Conservation (phyloP, 1,140 invertebrate genomes). For the Carposina sasakii region DNA sequence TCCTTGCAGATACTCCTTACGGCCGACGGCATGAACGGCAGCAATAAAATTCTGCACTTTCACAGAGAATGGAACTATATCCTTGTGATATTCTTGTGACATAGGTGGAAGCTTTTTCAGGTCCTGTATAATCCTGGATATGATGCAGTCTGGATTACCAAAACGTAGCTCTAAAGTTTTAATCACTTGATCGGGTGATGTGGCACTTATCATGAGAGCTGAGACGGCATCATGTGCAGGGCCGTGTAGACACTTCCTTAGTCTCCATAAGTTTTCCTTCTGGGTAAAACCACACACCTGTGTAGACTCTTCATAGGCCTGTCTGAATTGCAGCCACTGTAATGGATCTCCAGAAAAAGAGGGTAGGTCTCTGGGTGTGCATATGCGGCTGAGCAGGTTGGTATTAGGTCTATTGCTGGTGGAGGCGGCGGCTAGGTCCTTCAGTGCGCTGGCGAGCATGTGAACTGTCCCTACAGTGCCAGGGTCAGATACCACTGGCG, state of each 20-base stretch:
- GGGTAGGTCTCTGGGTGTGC: conserved; percentile 5
- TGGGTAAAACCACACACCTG: conserved; percentile 1
- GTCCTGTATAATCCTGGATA: conserved; percentile 7
- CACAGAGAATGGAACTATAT: conserved; percentile 17
- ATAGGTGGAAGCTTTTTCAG: conserved; percentile 12
- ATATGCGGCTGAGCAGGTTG: conserved; percentile 6
- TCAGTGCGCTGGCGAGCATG: not conserved
- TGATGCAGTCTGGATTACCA: conserved; percentile 6
- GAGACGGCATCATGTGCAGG: conserved; percentile 4
- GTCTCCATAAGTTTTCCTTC: conserved; percentile 7
- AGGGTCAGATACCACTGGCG: not conserved
- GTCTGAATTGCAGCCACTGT: conserved; percentile 3
- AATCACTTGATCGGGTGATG: conserved; percentile 4
- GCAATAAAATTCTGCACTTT: conserved; percentile 17
- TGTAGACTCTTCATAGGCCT: conserved; percentile 5
- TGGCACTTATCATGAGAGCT: conserved; percentile 1
- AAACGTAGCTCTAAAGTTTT: conserved; percentile 10
- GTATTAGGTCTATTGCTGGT: not conserved
- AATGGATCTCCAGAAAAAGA: conserved; percentile 2
- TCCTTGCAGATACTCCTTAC: conserved; percentile 15
- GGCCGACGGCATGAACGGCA: conserved; percentile 4
- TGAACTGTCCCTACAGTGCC: not conserved
- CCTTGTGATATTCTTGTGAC: conserved; percentile 12
- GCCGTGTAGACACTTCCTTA: conserved; percentile 5
- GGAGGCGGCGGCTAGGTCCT: not conserved